Base-by-base conservation (phyloP, 2,113 vertebrate genomes). In the Sinocyclocheilus anshuiensis region DNA sequence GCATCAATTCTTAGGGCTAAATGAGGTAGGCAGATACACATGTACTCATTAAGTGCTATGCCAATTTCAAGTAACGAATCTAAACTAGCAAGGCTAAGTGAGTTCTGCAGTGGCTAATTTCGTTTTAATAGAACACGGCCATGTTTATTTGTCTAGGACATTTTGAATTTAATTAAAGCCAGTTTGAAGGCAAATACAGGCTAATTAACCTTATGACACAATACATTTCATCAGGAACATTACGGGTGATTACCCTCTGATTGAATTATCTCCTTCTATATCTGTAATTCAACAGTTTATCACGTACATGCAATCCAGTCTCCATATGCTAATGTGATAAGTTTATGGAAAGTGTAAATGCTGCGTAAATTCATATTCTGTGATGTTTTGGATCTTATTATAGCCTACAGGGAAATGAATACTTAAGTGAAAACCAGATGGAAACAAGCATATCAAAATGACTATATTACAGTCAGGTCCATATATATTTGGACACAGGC, bases 201-300 rank as follows among this genome's bases (percentile, higher is more conserved):
- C 48, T 85, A 33, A 78, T 86, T 82, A 88, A 83, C 84, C 84
- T 63, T 65, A 8, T 83, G 79, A 86, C 72, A 76, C 50, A 26
- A 24, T 48, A 39, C 26, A 22, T 81, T 75, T 69, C 20, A 76
- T 81, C 33, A 83, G 5, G 29, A 50, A 78, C n/a, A 13, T 29
- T 63, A 71, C 42, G 63, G 72, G 24, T 42, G 76, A 15, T 76
- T 61, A 20, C 13, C 16, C 65, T 84, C 42, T 63, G 16, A 20
- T 33, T 33, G 29, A 48, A 77, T 86, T 82, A 88, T 74, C 18
- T 42, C 7, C 55, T 72, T 59, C 16, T 80, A 1, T 22, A 12
- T 12, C n/a, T 12, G 15, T 29, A 48, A 26, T 1, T 16, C n/a
- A 65, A 22, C 15, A 18, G 29, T 45, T 72, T 29, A 42, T 45